Base-by-base conservation (phyloP, 2,113 vertebrate genomes). In the Phoenicopterus ruber region DNA sequence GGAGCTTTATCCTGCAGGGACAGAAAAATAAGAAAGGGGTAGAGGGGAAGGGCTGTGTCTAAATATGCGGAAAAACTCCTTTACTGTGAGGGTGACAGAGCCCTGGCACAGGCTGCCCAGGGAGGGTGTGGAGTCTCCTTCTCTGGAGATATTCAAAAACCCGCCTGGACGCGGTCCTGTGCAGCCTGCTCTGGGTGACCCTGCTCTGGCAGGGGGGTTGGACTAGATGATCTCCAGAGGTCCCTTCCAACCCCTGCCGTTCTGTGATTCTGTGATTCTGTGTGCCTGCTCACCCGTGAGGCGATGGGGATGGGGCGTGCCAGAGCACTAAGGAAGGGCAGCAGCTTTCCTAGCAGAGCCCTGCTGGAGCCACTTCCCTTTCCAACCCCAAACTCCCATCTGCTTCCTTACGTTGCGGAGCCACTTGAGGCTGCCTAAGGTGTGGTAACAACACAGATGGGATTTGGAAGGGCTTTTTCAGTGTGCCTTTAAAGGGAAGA, bases 271-370 rank as follows among this genome's bases (percentile, higher is more conserved):
- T n/a, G n/a, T n/a, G n/a, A n/a, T n/a, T n/a, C n/a, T n/a, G n/a
- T n/a, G n/a, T n/a, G n/a, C n/a, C 49, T 78, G 11, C 36, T 83
- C 10, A 44, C 21, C 18, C 14, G 1, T 70, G 34, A 66, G 50
- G 61, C 2, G 28, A 70, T 0, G 0, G 6, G 46, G 40, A 17
- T 61, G 40, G 79, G 22, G 17, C 8, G 19, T 7, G 21, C 25
- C 42, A 76, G 63, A 82, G 32, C 20, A 18, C 38, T 32, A 14
- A 31, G 38, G 38, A 85, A 67, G 20, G 32, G 19, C 44, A 65
- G 61, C 32, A 62, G 57, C n/a, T 88, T 82, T 90, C 38, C 57
- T 55, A 59, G 57, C 38, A 55, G n/a, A 79, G 8, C 5, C 13
- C 13, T 62, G 42, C 19, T 71, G n/a, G 25, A 80, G 15, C 5